These are phyloP conservation scores for Centruroides vittatus DNA, from an alignment of 1,140 invertebrate genomes.

Conservation along the genomic window DNA sequence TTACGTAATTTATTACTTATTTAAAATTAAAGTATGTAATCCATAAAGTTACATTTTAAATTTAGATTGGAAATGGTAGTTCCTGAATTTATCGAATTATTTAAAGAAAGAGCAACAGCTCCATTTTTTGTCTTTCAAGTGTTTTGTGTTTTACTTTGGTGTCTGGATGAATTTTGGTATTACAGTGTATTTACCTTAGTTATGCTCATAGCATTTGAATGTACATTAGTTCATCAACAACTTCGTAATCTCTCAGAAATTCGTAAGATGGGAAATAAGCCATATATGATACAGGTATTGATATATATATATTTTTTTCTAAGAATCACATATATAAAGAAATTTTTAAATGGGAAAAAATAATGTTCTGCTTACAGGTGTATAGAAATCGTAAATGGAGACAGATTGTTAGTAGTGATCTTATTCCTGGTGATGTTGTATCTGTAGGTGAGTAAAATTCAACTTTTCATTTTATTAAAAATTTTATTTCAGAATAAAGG, in stretches of 20 bases:
- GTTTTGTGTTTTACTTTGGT: slow-evolving; percentile 97
- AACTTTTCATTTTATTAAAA: neutral
- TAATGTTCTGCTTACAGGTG: slow-evolving; percentile 41
- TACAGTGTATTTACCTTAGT: slow-evolving; percentile 94
- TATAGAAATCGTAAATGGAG: slow-evolving; percentile 90
- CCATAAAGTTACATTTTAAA: slow-evolving; percentile 19
- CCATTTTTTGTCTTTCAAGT: slow-evolving; percentile 93
- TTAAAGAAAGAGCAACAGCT: slow-evolving; percentile 92
- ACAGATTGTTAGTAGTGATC: slow-evolving; percentile 64
- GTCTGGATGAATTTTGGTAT: slow-evolving; percentile 95
- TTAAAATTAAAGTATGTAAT: neutral
- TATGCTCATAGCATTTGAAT: slow-evolving; percentile 97
- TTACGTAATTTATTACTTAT: too few species aligned
- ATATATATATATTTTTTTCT: too few species aligned
- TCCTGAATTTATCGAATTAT: slow-evolving; percentile 91
- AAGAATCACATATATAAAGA: too few species aligned
- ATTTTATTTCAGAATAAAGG: neutral
- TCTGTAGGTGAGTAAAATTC: slow-evolving; percentile 47
- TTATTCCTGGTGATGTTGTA: slow-evolving; percentile 93
- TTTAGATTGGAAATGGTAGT: slow-evolving; percentile 73
- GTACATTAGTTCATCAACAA: slow-evolving; percentile 95
- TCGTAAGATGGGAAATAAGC: slow-evolving; percentile 98
- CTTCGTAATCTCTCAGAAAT: slow-evolving; percentile 98
- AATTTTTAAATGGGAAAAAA: too few species aligned
- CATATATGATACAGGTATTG: slow-evolving; percentile 64